phyloP scores from a whole-genome alignment of 2,113 vertebrate genomes.

The Progne subis region DNA sequence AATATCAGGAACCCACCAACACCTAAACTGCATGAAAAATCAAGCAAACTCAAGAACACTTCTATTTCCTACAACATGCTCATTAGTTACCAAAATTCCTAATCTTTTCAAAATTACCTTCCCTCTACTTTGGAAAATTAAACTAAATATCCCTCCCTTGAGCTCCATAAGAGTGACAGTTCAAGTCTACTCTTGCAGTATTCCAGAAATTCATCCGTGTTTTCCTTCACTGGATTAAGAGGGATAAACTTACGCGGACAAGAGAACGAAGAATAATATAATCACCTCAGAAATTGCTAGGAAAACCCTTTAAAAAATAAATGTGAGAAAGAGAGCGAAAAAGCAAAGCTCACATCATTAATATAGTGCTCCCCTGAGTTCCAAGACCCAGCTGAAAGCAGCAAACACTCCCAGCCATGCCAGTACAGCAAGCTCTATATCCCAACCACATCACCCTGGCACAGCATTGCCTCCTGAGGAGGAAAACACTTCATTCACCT shows the following conservation, averaged over 20 bases:
- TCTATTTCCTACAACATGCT: not conserved
- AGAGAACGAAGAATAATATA: not conserved
- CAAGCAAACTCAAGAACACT: not conserved
- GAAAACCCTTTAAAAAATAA: not conserved
- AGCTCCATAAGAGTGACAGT: not conserved
- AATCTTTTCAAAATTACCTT: not conserved
- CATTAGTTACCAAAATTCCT: not conserved
- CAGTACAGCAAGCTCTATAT: accelerated
- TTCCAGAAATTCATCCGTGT: not conserved
- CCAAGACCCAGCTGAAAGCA: not conserved
- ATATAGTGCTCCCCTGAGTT: not conserved
- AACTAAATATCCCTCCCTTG: not conserved
- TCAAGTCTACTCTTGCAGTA: not conserved
- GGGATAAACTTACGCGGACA: not conserved
- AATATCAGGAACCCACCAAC: not conserved
- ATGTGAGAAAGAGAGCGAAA: not conserved
- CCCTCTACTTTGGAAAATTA: not conserved
- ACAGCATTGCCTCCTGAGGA: not conserved
- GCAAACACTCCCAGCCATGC: accelerated
- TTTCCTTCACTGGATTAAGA: not conserved
- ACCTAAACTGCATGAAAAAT: not conserved
- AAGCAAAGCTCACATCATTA: not conserved
- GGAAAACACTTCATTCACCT: not conserved
- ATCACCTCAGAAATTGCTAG: not conserved
- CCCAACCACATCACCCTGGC: not conserved